Conservation (phyloP, 1,140 invertebrate genomes). For the Heliconius hewitsoni region DNA sequence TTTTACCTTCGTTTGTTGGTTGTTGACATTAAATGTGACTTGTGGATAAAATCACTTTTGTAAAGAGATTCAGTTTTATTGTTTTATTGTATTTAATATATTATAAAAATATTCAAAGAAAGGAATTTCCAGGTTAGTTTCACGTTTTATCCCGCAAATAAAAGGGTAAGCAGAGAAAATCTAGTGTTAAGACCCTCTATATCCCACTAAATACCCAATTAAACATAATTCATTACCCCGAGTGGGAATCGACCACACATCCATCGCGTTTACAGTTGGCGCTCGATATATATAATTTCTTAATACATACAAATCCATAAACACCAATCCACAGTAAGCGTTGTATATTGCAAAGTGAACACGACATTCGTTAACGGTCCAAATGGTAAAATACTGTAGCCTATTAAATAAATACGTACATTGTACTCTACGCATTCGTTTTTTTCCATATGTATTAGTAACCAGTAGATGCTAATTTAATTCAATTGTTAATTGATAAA, state of each 20-base stretch:
- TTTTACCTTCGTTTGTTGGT: background rate
- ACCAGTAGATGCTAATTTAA: no score
- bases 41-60: background rate
- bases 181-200: no score
- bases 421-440: background rate
- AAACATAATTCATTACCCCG: no score
- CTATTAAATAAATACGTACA: background rate
- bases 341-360: background rate
- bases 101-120: no score
- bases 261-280: no score
- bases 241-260: no score
- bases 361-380: conserved; percentile 1
- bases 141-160: no score
- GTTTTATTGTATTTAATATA: no score
- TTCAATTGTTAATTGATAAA: background rate
- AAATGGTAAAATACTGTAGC: conserved; percentile 1
- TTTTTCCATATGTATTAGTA: background rate
- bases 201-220: no score
- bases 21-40: background rate
- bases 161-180: no score
- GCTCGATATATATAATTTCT: no score
- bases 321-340: background rate
- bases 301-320: background rate
- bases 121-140: no score
- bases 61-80: background rate